Evolutionary conservation across 2,113 vertebrate species (phyloP), one percentile per base, ranked within the genome.

Genomic region (Tapirus terrestris): DNA sequence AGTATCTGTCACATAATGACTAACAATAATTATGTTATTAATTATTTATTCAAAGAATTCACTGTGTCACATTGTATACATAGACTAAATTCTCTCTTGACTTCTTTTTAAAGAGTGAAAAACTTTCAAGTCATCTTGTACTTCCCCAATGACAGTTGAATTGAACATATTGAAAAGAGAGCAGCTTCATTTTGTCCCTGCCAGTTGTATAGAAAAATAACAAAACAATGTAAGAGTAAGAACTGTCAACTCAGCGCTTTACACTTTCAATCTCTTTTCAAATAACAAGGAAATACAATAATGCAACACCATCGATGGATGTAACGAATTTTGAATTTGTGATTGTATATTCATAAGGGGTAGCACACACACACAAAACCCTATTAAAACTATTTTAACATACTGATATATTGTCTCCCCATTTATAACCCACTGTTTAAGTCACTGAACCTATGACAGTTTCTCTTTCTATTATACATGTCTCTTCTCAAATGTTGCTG

Each of bases 171-270:
- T 81, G 25, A 48, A 86, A 90, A 39, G 5, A 68, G 6, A 86
- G 25, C n/a, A 56, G 31, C 90, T 95, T 90, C 95, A 93, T 95
- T 95, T 96, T 72, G 68, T 79, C 53, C 48, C 75, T 67, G 81
- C 2, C 33, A 93, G 81, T 58, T 95, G 93, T 87, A 73, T 25
- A 83, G 75, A 70, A 86, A 95, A 82, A 92, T 92, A 95, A 77
- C 31, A 63, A 81, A 81, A 67, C 58, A 89, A 43, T 29, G 23
- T 75, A 76, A 43, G 33, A 90, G 70, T 16, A 27, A 93, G 39
- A 92, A 81, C 89, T 72, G 79, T 93, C 75, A 90, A 56, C 48
- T 45, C 73, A 39, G 6, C 51, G n/a, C 39, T 73, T 96, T 61
- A 72, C 6, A 48, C 31, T 72, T 77, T 76, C 25, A 56, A 58